Evolutionary conservation across 2,888 invertebrate species (phyloP).

Genomic region (Synergus gifuensis): DNA sequence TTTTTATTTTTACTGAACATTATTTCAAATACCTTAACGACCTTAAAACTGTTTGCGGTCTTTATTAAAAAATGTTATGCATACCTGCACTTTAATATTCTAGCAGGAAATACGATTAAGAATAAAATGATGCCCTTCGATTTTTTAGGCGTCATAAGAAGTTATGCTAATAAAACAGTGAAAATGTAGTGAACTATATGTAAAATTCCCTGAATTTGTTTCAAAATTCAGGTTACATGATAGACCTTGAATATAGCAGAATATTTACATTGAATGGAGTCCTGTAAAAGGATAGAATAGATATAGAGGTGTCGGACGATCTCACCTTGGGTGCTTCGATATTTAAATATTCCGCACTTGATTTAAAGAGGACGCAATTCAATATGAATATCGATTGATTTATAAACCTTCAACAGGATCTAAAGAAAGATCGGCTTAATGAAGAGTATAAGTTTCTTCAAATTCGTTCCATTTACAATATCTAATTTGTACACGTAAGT

Average conservation of each 20-base stretch:
- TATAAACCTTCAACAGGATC: neutral
- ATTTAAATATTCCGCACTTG: neutral
- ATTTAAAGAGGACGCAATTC: neutral
- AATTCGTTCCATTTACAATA: neutral
- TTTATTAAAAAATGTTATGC: neutral
- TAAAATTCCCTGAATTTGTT: neutral
- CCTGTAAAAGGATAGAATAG: conserved; percentile 1
- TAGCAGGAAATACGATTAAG: neutral
- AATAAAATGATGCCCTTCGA: neutral
- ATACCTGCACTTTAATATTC: neutral
- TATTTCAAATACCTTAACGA: neutral
- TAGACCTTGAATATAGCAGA: neutral
- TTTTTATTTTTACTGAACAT: neutral
- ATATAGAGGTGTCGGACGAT: neutral
- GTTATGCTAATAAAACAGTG: neutral
- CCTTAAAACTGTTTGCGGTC: neutral
- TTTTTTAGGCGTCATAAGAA: neutral
- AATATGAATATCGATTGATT: neutral
- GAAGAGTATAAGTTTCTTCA: neutral
- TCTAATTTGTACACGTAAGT: neutral
- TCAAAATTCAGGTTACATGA: neutral
- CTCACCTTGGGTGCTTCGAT: conserved; percentile 3
- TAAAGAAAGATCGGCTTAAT: neutral
- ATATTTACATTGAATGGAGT: neutral
- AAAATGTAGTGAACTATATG: neutral